Evolutionary conservation across 2,888 invertebrate species (phyloP), one percentile per base, ranked within the genome.

Genomic region (Drosophila borborema): DNA sequence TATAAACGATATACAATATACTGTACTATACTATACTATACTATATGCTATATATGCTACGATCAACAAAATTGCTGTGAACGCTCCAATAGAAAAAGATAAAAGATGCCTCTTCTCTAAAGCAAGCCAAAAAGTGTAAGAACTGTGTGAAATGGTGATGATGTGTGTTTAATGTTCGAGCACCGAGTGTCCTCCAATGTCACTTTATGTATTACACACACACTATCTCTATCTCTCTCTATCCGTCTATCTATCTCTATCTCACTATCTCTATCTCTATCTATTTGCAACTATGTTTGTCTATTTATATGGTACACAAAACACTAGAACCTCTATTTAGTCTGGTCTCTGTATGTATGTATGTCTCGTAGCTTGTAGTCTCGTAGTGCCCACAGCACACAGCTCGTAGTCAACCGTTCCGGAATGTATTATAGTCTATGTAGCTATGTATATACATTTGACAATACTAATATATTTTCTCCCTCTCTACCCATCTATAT

Each of bases 61-160:
- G 78, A 83, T 70, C 62, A 20, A 80, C 75, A 74, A 28, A 48
- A 48, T 51, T 53, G 62, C 62, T 61, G 75, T 59, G 73, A 79
- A 64, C 74, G 79, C 64, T 64, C 56, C 46, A 20, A 54, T 87
- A 92, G 92, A 92, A 86, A 91, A 92, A 91, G 91, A 91, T 91
- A 75, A 91, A 90, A 91, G 92, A 92, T 78, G 88, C 84, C 85
- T 78, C 80, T 82, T 77, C 82, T 86, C 84, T 92, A 85, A 87
- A 82, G 71, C 63, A 82, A 89, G 86, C 91, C 90, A 92, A 92
- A 90, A 92, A 92, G 92, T 92, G 92, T 92, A 92, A 92, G 92
- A 91, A 90, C 81, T 46, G 89, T 69, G 81, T 88, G 51, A 73
- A 49, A 55, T 68, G 23, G 23, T 23, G 69, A 51, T 51, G 49